Evolutionary conservation across 2,888 invertebrate genomes (phyloP), one percentile per base, ranked within the genome.

Genomic region (Drosophila kuntzei): DNA sequence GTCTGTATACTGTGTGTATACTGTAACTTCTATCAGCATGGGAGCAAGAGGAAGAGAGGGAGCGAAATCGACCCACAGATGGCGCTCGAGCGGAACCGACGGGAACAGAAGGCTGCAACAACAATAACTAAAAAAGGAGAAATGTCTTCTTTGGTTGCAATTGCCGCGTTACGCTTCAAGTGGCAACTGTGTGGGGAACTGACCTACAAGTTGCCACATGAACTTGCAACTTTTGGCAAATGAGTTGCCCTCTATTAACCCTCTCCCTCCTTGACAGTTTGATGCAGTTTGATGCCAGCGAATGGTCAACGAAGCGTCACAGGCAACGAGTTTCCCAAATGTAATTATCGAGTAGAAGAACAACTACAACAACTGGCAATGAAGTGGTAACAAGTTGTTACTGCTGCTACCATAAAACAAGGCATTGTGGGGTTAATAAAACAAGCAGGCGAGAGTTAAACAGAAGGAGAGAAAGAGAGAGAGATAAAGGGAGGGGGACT

Each of bases 201-300:
- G 79, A 78, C 79, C 77, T 72, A 72, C 65, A 73, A 55, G 53
- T 16, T 39, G 77, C 57, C 54, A 69, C 69, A 69, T 80, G 77
- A 80, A 79, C 79, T 76, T 79, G 78, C 76, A 73, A 73, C 79
- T 65, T 79, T 65, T 63, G 72, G 68, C 72, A 79, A 78, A 73
- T 73, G 75, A 75, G 57, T 62, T 71, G 68, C 50, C 44, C 37
- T 34, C 46, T 34, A 8, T 5, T 47, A 29, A 18, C 29, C 47
- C 18, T 7, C 36, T 27, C 54, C 16, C 36, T 18, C 11, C 50
- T 55, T 58, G 77, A 68, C 75, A 71, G 71, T 61, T 63, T 57
- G 66, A 58, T 76, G 79, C 79, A 79, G 70, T 58, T 76, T 72
- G 64, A 76, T 62, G 55, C 29, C 62, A 47, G 54, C 58, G 32